Evolutionary conservation across 2,888 invertebrate genomes (phyloP), one percentile per base, ranked within the genome.

Genomic region (Aphidius colemani): DNA sequence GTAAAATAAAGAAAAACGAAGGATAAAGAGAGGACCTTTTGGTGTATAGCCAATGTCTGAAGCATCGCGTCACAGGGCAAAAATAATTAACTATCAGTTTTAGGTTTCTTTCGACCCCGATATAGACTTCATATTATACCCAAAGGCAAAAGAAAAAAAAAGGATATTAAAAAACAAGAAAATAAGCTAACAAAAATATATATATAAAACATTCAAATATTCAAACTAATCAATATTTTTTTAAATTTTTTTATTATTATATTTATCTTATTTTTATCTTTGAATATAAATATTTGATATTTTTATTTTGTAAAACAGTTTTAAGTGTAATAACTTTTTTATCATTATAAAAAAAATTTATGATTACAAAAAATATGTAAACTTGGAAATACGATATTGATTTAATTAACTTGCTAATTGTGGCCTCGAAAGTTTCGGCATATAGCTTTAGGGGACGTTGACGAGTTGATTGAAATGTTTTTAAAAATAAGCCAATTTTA

Each of bases 51-150:
- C 64, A 64, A 53, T 63, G 63, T 65, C 59, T 39, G 57, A 30
- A 65, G 68, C 61, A 62, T 59, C 57, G 53, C 58, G 57, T 65
- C 64, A 63, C 50, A 61, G 75, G 73, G 72, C 75, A 73, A 77
- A 78, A 73, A 77, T 82, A 82, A 82, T 82, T 82, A 82, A 80
- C 80, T 77, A 79, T 81, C 79, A 79, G 81, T 80, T 79, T 82
- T 81, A 68, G 79, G 78, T 81, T 82, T 79, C 81, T 74, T 60
- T 51, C 55, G 55, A 49, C 30, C 30, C 30, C 30, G 30, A 30
- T 40, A 48, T 11, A 58, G 40, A 58, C 41, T 8, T 11, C 49
- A 49, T 11, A 7, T 8, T 49, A 49, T 49, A 49, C n/a, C 11
- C 7, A 11, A n/a, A 7, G 30, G 30, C 30, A 30, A 30, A 30